Evolutionary conservation across 2,113 vertebrate genomes (phyloP).

Genomic region (Aphelocoma coerulescens): DNA sequence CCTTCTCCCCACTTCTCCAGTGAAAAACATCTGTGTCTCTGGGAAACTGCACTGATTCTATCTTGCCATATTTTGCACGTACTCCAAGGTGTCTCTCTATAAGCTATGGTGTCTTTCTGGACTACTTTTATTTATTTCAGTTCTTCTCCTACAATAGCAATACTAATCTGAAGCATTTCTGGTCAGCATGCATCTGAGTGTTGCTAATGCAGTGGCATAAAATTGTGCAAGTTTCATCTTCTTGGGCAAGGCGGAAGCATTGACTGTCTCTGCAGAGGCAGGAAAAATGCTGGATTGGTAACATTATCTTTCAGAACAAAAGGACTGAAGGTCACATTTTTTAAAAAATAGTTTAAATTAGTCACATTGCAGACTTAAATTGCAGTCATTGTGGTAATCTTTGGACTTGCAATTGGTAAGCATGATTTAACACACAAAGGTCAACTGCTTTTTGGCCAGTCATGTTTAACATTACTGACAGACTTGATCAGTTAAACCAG

Average conservation of each 20-base stretch:
- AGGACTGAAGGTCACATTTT: not conserved
- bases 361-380: not conserved
- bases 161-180: not conserved
- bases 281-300: not conserved
- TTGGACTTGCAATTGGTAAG: not conserved
- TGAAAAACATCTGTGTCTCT: not conserved
- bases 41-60: not conserved
- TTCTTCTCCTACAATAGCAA: not conserved
- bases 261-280: not conserved
- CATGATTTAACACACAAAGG: not conserved
- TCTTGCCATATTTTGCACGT: not conserved
- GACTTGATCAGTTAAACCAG: not conserved
- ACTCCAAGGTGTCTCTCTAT: not conserved
- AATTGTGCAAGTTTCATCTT: not conserved
- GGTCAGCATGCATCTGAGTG: not conserved
- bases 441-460: not conserved
- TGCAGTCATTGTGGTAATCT: not conserved
- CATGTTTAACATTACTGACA: not conserved
- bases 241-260: not conserved
- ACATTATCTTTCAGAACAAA: not conserved
- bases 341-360: not conserved
- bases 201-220: not conserved
- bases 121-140: not conserved
- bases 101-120: not conserved
- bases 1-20: not conserved